Base-by-base conservation (phyloP, 1,140 invertebrate species). In the Heliconius melpomene region DNA sequence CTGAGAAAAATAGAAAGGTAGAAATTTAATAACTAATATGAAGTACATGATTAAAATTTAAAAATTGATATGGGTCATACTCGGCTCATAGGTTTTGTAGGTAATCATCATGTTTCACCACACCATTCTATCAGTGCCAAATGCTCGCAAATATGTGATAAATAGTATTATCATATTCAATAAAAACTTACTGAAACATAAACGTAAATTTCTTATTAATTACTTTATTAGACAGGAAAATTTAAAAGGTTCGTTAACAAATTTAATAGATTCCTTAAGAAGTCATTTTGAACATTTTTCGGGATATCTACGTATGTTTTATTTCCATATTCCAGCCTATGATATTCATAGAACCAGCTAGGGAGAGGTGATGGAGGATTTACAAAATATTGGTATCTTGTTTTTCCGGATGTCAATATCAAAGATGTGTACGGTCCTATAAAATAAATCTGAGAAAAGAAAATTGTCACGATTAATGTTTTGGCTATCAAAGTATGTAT, bases 361-460 rank as follows among this genome's bases (percentile, higher is more conserved):
- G 89, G 87, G 5, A 91, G 77, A 2, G 80, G 54, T 29, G 86
- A 86, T 26, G 81, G 81, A 2, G 86, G 82, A 16, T 54, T 36
- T 0, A 88, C 80, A 60, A 89, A 85, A 76, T 86, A 91, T 66
- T 90, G 82, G 76, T 74, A 82, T 66, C 79, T 77, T 52, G 74
- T 75, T 20, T 79, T 72, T 23, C 78, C 79, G 20, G 75, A 78
- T n/a, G 75, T 85, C 16, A 89, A 66, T 11, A 84, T 50, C 40
- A 89, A 50, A 7, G 84, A 81, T 38, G 84, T 82, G 75, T 82
- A 87, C 0, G 82, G 81, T 9, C 85, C 86, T 82, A 85, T 84
- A 73, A 91, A 88, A 70, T 82, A 89, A 40, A 91, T 38, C 89
- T 91, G 88, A 71, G 89, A 88, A 73, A 70, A 16, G 77, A 71